Base-by-base conservation (phyloP, 2,113 vertebrate genomes). In the Apodemus speciosus region DNA sequence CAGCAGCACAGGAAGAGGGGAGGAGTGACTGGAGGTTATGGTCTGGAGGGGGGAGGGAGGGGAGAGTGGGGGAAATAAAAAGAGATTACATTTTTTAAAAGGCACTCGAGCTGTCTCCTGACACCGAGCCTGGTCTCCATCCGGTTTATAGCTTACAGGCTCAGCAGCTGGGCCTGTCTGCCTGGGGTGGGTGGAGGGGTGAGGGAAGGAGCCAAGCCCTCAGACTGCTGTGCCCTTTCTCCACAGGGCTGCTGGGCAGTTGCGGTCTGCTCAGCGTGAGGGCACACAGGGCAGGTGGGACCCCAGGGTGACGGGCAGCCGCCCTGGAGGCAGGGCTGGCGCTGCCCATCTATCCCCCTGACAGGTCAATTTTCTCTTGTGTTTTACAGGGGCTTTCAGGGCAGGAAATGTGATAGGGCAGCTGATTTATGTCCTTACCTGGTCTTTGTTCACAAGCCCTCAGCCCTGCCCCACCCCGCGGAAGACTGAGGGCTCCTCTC, bases 301-400 rank as follows among this genome's bases (percentile, higher is more conserved):
- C 62, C 72, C 46, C 0, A 0, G 25, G 81, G 86, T 18, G 38
- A 58, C 71, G 66, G 71, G 79, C 40, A 43, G 76, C 83, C 62
- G 58, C 87, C 38, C 40, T 10, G 16, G 73, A 16, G 4, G 95
- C 20, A 38, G 72, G 69, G 30, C 92, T 30, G 46, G 60, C n/a
- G 16, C 85, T 56, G 96, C 91, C 95, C 95, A 96, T 97, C 97
- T 93, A 96, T 98, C 95, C 95, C 94, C 93, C 91, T 97, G 97
- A 96, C 96, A 97, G 97, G 96, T 94, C 97, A 96, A 96, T 97
- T 97, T 97, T 97, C 97, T 95, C 95, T 51, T 11, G 20, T 94
- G 96, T 97, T 97, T 98, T 97, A 98, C 95, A 94, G 95, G 92
- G 87, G 93, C 93, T 97, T 94, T 86, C 88, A 46, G 96, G 88